Evolutionary conservation across 1,140 invertebrate species (phyloP).

Genomic region (Zaprionus tsacasi): DNA sequence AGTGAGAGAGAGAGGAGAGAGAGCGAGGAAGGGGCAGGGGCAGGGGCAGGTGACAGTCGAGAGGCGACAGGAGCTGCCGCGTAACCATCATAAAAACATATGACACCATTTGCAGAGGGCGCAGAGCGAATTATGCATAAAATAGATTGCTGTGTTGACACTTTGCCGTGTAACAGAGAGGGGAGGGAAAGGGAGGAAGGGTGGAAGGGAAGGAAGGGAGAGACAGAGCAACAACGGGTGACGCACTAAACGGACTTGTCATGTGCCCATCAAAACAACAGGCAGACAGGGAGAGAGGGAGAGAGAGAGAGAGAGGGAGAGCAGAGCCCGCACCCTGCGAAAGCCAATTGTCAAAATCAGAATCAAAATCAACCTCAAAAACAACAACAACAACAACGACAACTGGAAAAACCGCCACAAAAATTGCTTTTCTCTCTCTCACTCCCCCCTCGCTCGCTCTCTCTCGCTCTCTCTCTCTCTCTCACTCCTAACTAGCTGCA

Average conservation of each 20-base stretch:
- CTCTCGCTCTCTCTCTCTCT: neutral
- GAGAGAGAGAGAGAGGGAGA: neutral
- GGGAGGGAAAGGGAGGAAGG: neutral
- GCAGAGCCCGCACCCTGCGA: neutral
- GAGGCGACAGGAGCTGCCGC: neutral
- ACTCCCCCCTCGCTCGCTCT: neutral
- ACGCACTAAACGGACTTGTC: conserved; percentile 72
- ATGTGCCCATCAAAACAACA: conserved; percentile 68
- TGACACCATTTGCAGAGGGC: conserved; percentile 73
- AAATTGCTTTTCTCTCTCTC: conserved; percentile 8
- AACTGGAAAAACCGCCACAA: conserved; percentile 6
- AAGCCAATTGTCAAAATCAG: conserved; percentile 45
- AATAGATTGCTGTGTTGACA: conserved; percentile 72
- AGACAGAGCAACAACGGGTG: neutral
- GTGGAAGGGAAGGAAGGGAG: neutral
- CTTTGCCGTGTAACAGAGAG: conserved; percentile 27
- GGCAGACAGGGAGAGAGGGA: neutral
- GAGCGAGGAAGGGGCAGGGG: neutral
- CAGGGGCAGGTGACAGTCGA: neutral
- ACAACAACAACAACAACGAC: conserved; percentile 1
- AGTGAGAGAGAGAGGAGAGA: neutral
- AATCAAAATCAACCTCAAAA: conserved; percentile 21
- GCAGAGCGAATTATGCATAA: conserved; percentile 67
- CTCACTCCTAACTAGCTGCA: conserved; percentile 34
- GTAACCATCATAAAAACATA: conserved; percentile 68